Evolutionary conservation across 2,797 vertebrate species (phyloP), one percentile per base, ranked within the genome.

Genomic region (Bradypus variegatus): DNA sequence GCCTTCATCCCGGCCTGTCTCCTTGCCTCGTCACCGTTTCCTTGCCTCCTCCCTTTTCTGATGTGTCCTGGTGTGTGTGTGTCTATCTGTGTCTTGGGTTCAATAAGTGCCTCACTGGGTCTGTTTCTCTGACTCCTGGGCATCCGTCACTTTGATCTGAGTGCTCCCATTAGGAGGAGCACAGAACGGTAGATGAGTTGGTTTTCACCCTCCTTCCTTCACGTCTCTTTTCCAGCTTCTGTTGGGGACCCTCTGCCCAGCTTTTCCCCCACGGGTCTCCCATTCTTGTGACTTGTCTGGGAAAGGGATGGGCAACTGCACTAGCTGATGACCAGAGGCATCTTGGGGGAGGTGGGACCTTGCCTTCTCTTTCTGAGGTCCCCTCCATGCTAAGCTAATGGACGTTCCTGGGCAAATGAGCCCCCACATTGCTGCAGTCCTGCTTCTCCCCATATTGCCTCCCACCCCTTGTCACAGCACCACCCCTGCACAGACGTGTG

Each of bases 21-120:
- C 88, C 58, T 81, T 82, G 76, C 85, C 86, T 86, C 75, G 72
- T 93, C 67, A 41, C 86, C 91, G 53, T 94, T 85, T 75, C 75
- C 82, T 88, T 38, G 88, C 75, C 72, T 86, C 91, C 72, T 3
- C 18, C 80, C 79, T 58, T 77, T 90, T 88, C 92, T 86, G 27
- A 86, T 19, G 9, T 16, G 36, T 31, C 93, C 41, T 29, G 48
- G 45, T 50, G 41, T 75, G 73, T 50, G 41, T 75, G 25, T 75
- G 25, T 45, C 69, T 33, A 16, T 67, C 41, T n/a, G 27, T 3
- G 16, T 38, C 33, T 81, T 18, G 10, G 31, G 65, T 65, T 70
- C 48, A 53, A 19, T 62, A 23, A 86, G 36, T 58, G 27, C 65
- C 72, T 89, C 38, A 86, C 75, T 90, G 50, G 64, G 75, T 67